Percentiles rank a stretch among this genome's conserved stretches.
These are phyloP conservation scores for Druceiella hillmani DNA, from an alignment of 2,888 invertebrate species.

Conservation along the genomic window DNA sequence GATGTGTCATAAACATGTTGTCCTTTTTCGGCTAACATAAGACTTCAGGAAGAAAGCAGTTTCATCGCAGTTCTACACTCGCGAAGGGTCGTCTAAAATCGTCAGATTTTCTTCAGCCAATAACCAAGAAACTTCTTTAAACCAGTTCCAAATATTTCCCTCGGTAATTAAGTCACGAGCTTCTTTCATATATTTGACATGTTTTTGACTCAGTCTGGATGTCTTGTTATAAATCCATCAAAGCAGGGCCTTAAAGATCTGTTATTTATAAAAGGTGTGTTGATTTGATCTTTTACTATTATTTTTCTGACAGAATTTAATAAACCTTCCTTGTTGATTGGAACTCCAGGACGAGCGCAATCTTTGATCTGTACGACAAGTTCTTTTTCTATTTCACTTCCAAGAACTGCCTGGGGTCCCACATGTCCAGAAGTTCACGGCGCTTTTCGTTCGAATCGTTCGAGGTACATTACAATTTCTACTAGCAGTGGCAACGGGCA, in stretches of 20 bases:
- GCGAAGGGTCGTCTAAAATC: constrained; percentile 8
- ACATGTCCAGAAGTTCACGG: constrained; percentile 25
- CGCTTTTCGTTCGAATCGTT: constrained; percentile 20
- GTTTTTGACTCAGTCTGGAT: constrained; percentile 22
- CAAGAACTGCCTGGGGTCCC: constrained; percentile 24
- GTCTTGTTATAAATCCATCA: constrained; percentile 19
- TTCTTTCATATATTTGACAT: constrained; percentile 23
- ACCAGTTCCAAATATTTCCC: constrained; percentile 14
- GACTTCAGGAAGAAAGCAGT: constrained; percentile 16
- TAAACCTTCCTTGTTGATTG: constrained; percentile 23
- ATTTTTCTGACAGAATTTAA: constrained; percentile 24
- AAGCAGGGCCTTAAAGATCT: constrained; percentile 22
- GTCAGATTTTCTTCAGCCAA: constrained; percentile 11
- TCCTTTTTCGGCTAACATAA: constrained; percentile 19
- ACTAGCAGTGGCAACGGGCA: constrained; percentile 15
- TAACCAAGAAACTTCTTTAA: no score
- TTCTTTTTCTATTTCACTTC: constrained; percentile 21
- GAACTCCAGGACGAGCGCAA: constrained; percentile 21
- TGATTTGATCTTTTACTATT: constrained; percentile 17
- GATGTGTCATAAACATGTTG: constrained; percentile 9
- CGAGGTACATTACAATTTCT: constrained; percentile 20
- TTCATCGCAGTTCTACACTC: constrained; percentile 15
- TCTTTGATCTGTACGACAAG: constrained; percentile 22
- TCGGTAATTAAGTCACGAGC: constrained; percentile 23
- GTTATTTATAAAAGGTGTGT: constrained; percentile 23